Evolutionary conservation across 64 coral and sea anemone genomes (phyloP).

Genomic region (Hydrozoanthus tunicans): DNA sequence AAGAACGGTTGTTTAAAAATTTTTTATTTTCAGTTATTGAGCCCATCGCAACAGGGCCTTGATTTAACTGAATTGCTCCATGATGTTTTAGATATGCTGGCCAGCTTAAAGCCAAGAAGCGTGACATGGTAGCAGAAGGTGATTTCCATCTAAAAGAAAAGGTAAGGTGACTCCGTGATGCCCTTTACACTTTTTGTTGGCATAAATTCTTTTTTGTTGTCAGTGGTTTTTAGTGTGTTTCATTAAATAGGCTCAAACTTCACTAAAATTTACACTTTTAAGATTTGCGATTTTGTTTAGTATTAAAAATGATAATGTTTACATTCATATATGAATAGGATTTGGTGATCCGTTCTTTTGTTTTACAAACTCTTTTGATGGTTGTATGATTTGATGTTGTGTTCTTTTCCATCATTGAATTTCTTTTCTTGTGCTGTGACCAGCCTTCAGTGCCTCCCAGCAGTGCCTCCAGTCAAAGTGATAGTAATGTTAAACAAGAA

Average conservation of each 20-base stretch:
- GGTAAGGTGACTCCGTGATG: not conserved
- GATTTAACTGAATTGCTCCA: not conserved
- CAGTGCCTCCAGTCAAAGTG: slow-evolving; percentile 22
- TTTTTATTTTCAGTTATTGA: not conserved
- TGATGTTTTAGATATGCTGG: slow-evolving; percentile 39
- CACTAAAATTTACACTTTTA: too few relatives aligned
- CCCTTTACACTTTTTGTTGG: too few relatives aligned
- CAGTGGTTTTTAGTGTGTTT: not conserved
- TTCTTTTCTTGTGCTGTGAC: not conserved
- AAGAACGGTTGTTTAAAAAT: not conserved
- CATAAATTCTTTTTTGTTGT: not conserved
- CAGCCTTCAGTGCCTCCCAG: slow-evolving; percentile 25
- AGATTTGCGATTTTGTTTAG: too few relatives aligned
- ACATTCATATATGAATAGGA: too few relatives aligned
- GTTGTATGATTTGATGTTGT: too few relatives aligned
- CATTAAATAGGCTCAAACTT: too few relatives aligned
- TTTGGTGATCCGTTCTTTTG: not conserved
- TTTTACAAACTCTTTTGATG: not conserved
- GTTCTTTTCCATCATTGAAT: not conserved
- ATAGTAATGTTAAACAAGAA: slow-evolving; percentile 29
- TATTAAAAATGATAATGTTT: too few relatives aligned
- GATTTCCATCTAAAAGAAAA: slow-evolving; percentile 57
- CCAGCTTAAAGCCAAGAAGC: slow-evolving; percentile 47
- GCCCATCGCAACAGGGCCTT: not conserved
- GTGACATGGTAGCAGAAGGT: slow-evolving; percentile 43